Base-by-base conservation (phyloP, 2,888 invertebrate species). In the Lissocephala sabroskyi region DNA sequence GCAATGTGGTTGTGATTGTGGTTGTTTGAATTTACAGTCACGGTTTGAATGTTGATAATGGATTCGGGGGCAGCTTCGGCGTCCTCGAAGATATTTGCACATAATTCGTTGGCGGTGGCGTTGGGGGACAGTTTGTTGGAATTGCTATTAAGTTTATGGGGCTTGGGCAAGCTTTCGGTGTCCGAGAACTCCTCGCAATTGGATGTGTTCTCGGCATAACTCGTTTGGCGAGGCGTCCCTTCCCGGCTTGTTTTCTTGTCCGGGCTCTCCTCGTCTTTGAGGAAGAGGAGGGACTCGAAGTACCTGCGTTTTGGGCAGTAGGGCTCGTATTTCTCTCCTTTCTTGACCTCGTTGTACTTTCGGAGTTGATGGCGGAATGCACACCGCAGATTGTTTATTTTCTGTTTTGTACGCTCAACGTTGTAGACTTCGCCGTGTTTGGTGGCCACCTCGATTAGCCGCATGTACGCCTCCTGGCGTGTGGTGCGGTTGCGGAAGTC, bases 391-490 rank as follows among this genome's bases (percentile, higher is more conserved):
- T 84, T 84, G 68, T 84, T 84, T 49, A 84, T 84, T 62, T 84
- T 84, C 56, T 84, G 84, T 60, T 84, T 84, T 2, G 84, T 84
- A 44, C 84, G 65, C 47, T 84, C 84, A 18, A 84, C 82, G 58
- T 84, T 84, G 52, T 84, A 84, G 32, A 79, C 74, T 56, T 84
- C 84, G 6, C 84, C 84, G 66, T 84, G 84, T 65, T 80, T 83
- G n/a, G 78, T 77, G 1, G 84, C 84, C 11, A 84, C 82, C 37
- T 80, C 81, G 45, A 84, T 84, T 33, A 84, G 65, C 61, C 81
- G 83, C 52, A 79, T 65, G 52, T 84, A 84, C 1, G 84, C 84
- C 23, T 84, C 84, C 46, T 84, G 84, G 9, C 84, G 73, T 43
- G 79, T 81, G 18, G 66, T 65, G 23, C 84, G 78, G 53, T 84